phyloP scores from a whole-genome alignment of 1,140 invertebrate species.

The Lethocerus indicus region DNA sequence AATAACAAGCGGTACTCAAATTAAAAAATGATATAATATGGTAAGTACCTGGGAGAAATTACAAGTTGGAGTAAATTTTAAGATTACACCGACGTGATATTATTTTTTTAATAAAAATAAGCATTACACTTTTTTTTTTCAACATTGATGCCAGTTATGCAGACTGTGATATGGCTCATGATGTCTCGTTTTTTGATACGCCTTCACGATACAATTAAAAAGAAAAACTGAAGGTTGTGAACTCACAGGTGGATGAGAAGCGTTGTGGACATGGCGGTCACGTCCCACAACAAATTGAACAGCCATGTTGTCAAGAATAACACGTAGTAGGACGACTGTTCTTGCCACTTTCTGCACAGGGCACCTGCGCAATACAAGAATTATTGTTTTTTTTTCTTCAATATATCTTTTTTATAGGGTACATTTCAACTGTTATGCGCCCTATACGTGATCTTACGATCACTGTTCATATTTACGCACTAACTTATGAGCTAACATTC shows the following conservation, averaged over 20 bases:
- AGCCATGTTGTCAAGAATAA: slow-evolving; percentile 36
- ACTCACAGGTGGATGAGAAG: slow-evolving; percentile 58
- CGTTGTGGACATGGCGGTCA: slow-evolving; percentile 55
- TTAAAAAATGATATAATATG: neutral
- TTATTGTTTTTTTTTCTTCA: too few species aligned
- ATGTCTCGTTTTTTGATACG: too few species aligned
- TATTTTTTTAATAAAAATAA: too few species aligned
- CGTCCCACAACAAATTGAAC: slow-evolving; percentile 55
- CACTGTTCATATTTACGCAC: neutral
- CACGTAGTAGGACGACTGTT: slow-evolving; percentile 17
- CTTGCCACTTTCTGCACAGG: slow-evolving; percentile 18
- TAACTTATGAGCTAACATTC: neutral
- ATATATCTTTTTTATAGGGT: too few species aligned
- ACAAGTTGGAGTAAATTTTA: neutral
- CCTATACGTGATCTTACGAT: neutral
- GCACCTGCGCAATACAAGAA: slow-evolving; percentile 9
- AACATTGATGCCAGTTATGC: too few species aligned
- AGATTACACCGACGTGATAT: too few species aligned
- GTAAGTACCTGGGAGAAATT: neutral
- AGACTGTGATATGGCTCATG: too few species aligned
- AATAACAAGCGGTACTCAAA: neutral
- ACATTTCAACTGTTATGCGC: neutral
- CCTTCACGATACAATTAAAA: too few species aligned
- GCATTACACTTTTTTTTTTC: too few species aligned
- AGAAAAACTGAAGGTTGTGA: too few species aligned